Conservation (phyloP, 2,888 invertebrate species). For the Watsonalla binaria region DNA sequence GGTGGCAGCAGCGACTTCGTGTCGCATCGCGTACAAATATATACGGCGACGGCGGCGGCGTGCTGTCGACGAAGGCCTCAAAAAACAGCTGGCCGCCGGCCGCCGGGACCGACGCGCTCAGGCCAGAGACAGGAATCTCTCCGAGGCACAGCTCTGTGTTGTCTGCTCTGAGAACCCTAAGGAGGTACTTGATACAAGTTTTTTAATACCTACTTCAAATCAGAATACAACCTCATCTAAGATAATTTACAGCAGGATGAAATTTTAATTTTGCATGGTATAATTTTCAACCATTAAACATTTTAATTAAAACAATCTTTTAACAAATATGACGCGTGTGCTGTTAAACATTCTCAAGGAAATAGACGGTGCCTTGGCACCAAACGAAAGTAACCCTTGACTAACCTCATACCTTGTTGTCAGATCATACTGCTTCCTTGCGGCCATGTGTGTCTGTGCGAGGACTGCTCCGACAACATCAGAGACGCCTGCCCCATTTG, state of each 20-base stretch:
- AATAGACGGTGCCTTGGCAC: too few relatives aligned
- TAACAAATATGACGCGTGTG: too few relatives aligned
- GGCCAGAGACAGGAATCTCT: conserved; percentile 80
- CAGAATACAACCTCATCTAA: too few relatives aligned
- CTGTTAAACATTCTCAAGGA: too few relatives aligned
- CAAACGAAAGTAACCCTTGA: neutral
- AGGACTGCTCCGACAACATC: conserved; percentile 89
- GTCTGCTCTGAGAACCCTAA: conserved; percentile 92
- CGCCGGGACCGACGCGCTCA: conserved; percentile 82
- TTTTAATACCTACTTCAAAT: neutral
- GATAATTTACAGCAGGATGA: too few relatives aligned
- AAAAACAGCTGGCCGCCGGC: conserved; percentile 81
- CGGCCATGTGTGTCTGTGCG: conserved; percentile 94
- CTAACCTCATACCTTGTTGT: conserved; percentile 27
- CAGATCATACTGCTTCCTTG: conserved; percentile 91
- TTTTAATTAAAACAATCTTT: too few relatives aligned
- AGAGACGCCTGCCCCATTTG: conserved; percentile 88
- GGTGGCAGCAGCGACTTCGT: conserved; percentile 72
- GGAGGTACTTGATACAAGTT: conserved; percentile 73
- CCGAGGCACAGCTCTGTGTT: conserved; percentile 85
- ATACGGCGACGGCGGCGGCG: conserved; percentile 69
- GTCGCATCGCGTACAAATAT: conserved; percentile 75
- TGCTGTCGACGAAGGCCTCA: conserved; percentile 77
- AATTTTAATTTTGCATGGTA: neutral
- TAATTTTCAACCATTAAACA: neutral